Base-by-base conservation (phyloP, 2,888 invertebrate genomes). In the Neoaliturus tenellus region DNA sequence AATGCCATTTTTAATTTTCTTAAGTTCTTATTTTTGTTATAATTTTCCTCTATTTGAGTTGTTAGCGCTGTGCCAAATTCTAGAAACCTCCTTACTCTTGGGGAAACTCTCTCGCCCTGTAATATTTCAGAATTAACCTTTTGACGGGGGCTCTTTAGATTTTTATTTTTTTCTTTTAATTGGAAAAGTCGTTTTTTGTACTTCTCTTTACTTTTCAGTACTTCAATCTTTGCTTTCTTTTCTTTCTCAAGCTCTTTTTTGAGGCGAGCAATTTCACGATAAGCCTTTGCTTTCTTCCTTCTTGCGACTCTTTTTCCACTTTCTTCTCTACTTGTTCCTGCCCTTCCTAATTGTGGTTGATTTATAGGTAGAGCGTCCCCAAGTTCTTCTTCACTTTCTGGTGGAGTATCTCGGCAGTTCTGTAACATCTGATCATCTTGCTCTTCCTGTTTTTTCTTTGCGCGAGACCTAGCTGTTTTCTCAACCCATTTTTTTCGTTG, bases 241-340 rank as follows among this genome's bases (percentile, higher is more conserved):
- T 14, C 14, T 69, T 69, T 69, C 6, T 69, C 69, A 5, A 80
- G 51, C 23, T 80, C 80, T 25, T 28, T 51, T 33, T 80, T 55
- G 10, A 80, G 80, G 8, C 80, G 44, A 8, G 48, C 23, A n/a
- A 80, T 80, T 80, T 80, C 80, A 28, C 80, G 20, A 51, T 80
- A 80, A 4, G 80, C 55, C 31, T 55, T 80, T 4, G 80, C 6
- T 80, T 80, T 80, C 6, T 78, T 44, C 44, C 25, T n/a, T 41
- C 48, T 78, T 10, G 44, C 48, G 10, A 80, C 31, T 23, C 48
- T 80, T 51, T 55, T 80, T n/a, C 80, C 80, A 80, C 28, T 20
- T 6, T 28, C 31, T 80, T 51, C 31, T 80, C 80, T 41, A 55
- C 80, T 80, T 28, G 51, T 80, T 41, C 80, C 55, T 14, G 80